Evolutionary conservation across 2,113 vertebrate genomes (phyloP).

Genomic region (Bungarus multicinctus): DNA sequence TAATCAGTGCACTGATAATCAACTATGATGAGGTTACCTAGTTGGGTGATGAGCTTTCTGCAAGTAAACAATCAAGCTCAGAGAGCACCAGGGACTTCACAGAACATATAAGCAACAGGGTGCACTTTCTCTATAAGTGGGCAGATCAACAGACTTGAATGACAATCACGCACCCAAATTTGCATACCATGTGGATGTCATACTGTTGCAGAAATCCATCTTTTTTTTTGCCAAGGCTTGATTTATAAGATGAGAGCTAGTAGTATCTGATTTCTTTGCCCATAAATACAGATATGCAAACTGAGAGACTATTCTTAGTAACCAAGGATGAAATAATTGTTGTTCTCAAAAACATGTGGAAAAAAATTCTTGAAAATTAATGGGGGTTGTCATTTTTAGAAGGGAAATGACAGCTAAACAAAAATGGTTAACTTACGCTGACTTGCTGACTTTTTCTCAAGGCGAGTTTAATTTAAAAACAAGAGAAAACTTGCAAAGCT

Average conservation of each 20-base stretch:
- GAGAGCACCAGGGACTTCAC: background rate
- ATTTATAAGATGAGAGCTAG: background rate
- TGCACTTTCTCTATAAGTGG: background rate
- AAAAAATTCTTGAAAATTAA: background rate
- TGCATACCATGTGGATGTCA: background rate
- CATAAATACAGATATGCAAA: background rate
- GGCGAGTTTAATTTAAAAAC: too few relatives aligned
- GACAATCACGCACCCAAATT: background rate
- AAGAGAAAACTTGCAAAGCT: too few relatives aligned
- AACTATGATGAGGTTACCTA: too few relatives aligned
- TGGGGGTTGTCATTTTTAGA: background rate
- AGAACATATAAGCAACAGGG: background rate
- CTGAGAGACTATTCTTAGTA: background rate
- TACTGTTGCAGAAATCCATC: background rate
- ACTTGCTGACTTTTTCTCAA: too few relatives aligned
- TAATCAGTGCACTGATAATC: background rate
- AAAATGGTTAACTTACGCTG: too few relatives aligned
- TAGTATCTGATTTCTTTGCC: background rate
- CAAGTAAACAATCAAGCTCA: background rate
- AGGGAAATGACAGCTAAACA: too few relatives aligned
- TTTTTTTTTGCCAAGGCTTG: background rate
- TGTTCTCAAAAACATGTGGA: background rate
- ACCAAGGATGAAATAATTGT: background rate
- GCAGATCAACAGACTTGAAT: background rate
- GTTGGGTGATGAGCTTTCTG: background rate